phyloP scores from a whole-genome alignment of 2,888 invertebrate species.

The Azorinus chamasolen region DNA sequence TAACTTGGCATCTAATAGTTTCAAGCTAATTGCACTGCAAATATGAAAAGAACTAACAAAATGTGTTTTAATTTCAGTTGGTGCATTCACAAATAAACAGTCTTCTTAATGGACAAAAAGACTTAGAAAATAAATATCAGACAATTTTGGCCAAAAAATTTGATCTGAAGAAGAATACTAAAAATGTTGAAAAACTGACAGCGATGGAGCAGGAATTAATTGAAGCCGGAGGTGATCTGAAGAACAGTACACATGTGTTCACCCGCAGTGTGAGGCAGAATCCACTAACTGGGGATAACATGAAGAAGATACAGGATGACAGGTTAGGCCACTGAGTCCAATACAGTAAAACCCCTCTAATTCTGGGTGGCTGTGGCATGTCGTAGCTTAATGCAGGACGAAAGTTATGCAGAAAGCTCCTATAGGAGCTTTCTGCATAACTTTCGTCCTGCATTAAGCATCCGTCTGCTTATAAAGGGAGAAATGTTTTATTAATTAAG shows the following conservation, averaged over 20 bases:
- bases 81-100: constrained; percentile 81
- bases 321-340: too few species aligned
- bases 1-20: too few species aligned
- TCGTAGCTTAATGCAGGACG: too few species aligned
- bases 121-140: constrained; percentile 82
- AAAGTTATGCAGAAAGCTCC: too few species aligned
- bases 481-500: too few species aligned
- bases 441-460: too few species aligned
- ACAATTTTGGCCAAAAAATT: constrained; percentile 79
- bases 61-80: constrained; percentile 78
- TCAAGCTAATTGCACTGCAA: too few species aligned
- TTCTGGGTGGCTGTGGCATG: too few species aligned
- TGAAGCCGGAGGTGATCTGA: constrained; percentile 78
- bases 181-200: constrained; percentile 71
- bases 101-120: constrained; percentile 80
- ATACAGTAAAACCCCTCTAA: too few species aligned
- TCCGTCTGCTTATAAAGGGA: too few species aligned
- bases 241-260: constrained; percentile 84
- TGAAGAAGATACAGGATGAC: constrained; percentile 84
- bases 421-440: too few species aligned
- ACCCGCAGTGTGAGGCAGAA: constrained; percentile 83
- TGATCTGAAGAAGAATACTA: constrained; percentile 71
- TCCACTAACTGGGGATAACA: constrained; percentile 84
- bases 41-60: too few species aligned
- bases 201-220: constrained; percentile 77